Evolutionary conservation across 2,888 invertebrate genomes (phyloP), one percentile per base, ranked within the genome.

Genomic region (Meghimatium bilineatum): DNA sequence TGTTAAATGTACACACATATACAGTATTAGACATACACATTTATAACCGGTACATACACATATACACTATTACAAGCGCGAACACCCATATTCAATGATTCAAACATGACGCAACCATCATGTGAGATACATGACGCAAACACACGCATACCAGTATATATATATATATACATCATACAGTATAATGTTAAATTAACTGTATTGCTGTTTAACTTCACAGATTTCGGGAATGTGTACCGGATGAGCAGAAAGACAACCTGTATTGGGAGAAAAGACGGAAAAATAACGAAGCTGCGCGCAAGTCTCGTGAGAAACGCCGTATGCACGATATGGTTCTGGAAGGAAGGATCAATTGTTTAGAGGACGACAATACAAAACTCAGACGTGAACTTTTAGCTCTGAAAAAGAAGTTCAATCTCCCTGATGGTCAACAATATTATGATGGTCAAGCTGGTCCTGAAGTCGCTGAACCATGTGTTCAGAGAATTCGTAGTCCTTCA

Each of bases 261-360:
- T 99, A 99, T 94, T 99, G 99, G 99, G 98, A 98, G 94, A 96
- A 98, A 84, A 95, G 99, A 84, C 95, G 98, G 87, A 95, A 98
- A 85, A 99, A 99, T 94, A 99, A 99, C 94, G 98, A 86, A 72
- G 99, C 99, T 0, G 99, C 99, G 84, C 98, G 99, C 93, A 95
- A 98, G 72, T 98, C 98, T 12, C 95, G 98, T n/a, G 98, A 99
- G 94, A 99, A 99, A 94, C 95, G 98, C 69, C 96, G 98, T 75
- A 96, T 97, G 94, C 98, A 99, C 93, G 98, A 99, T 94, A 97
- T 98, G 97, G 97, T 98, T 1, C 95, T 99, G 86, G 99, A 99
- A 92, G 97, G 97, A 90, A 95, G 98, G 75, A 98, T 99, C 52
- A 96, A 97, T 83, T 98, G 98, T 93, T 95, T 99, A 82, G 97